Evolutionary conservation across 2,888 invertebrate species (phyloP).

Genomic region (Melipona beecheii): DNA sequence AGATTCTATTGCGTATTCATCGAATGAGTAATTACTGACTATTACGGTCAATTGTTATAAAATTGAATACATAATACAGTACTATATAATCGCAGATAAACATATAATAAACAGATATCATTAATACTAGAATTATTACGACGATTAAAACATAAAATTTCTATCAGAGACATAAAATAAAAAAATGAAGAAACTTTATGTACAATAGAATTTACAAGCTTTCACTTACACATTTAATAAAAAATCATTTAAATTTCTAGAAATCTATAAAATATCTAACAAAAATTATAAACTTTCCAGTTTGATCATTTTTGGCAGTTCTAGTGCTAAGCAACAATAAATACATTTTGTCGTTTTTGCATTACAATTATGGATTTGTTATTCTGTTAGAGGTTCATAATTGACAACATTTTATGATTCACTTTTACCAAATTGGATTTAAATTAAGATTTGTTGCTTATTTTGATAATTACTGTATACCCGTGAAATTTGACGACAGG

Average conservation of each 20-base stretch:
- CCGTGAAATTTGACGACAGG: neutral
- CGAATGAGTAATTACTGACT: too few relatives aligned
- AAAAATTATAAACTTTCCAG: too few relatives aligned
- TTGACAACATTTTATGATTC: neutral
- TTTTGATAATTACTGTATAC: neutral
- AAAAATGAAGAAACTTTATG: too few relatives aligned
- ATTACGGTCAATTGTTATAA: neutral
- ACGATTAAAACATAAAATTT: too few relatives aligned
- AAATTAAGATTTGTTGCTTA: neutral
- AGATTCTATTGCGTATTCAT: neutral
- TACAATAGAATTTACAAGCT: too few relatives aligned
- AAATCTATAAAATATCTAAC: too few relatives aligned
- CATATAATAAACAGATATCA: neutral
- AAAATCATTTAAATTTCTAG: too few relatives aligned
- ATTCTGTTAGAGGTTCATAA: neutral
- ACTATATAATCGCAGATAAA: neutral
- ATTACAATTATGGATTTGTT: neutral
- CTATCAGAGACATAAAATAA: too few relatives aligned
- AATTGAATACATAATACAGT: too few relatives aligned
- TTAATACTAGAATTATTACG: too few relatives aligned
- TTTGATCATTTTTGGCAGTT: too few relatives aligned
- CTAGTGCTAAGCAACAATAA: neutral
- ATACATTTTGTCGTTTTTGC: neutral
- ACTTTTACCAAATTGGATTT: neutral
- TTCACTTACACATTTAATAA: too few relatives aligned